Percentiles rank a stretch among this genome's conserved stretches.
These are phyloP conservation scores for Brachionus angularis DNA, from an alignment of 1,140 invertebrate genomes.

Conservation along the genomic window DNA sequence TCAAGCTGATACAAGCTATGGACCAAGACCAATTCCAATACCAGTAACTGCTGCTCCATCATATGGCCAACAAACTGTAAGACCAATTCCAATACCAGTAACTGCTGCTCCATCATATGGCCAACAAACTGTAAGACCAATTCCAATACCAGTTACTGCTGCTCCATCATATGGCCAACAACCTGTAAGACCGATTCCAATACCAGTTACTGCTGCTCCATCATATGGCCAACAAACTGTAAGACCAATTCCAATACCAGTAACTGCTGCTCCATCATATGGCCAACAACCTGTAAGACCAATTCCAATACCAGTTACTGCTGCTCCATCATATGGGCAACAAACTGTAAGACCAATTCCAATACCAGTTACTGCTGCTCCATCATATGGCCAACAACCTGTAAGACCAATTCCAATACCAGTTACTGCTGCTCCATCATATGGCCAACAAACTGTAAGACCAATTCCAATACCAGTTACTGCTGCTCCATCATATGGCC, in stretches of 20 bases:
- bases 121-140: slow-evolving; percentile 14
- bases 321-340: not conserved
- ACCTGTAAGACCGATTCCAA: not conserved
- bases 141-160: slow-evolving; percentile 5
- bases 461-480: slow-evolving; percentile 19
- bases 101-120: not conserved
- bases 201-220: not conserved
- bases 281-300: not conserved
- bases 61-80: not conserved
- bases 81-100: not conserved
- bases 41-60: not conserved
- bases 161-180: not conserved
- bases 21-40: not conserved
- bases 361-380: not conserved
- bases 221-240: not conserved
- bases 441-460: slow-evolving; percentile 20
- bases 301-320: not conserved
- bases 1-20: not conserved
- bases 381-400: not conserved
- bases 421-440: not conserved
- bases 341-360: not conserved
- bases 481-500: not conserved
- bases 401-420: not conserved
- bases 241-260: slow-evolving; percentile 15
- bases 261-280: not conserved